Base-by-base conservation (phyloP, 2,113 vertebrate species). In the Ochotona princeps region DNA sequence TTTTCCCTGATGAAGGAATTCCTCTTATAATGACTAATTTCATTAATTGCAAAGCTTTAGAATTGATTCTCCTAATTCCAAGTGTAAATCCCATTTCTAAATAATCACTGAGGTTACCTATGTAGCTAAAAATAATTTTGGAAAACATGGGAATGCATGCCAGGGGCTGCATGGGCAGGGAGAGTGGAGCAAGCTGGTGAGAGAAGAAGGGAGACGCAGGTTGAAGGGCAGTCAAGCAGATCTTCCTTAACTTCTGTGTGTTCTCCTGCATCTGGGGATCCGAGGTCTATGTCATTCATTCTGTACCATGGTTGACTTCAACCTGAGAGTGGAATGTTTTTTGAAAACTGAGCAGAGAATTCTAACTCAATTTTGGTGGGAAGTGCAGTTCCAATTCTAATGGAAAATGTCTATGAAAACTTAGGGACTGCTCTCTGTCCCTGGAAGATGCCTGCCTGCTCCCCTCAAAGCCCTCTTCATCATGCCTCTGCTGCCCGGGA, bases 121-220 rank as follows among this genome's bases (percentile, higher is more conserved):
- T 21, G 11, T 18, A 18, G 17, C 32, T 76, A 73, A 32, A 74
- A 38, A 1, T 28, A 0, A 5, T 65, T 81, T 51, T 49, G 61
- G 81, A 28, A 28, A 47, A 15, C 3, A 14, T 5, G 35, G n/a
- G 5, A 20, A 0, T 1, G 5, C 13, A 7, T 7, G 7, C 0
- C 47, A 11, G 9, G 51, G 25, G 26, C 5, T 44, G 0, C 38
- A 32, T 0, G 1, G 23, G 23, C 15, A 14, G 38, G 20, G 21
- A 26, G 23, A 21, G 1, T 26, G 11, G n/a, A 15, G 3, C 10
- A 12, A 25, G 12, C 25, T 17, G 1, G n/a, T 21, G 21, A 26
- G 10, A 17, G 8, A 14, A 57, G 8, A 60, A 12, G 6, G 28
- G 7, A 14, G 3, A 9, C 15, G 8, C 26, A 54, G 21, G 9